Conservation (phyloP, 2,888 invertebrate species). For the Drosophila meridiana region DNA sequence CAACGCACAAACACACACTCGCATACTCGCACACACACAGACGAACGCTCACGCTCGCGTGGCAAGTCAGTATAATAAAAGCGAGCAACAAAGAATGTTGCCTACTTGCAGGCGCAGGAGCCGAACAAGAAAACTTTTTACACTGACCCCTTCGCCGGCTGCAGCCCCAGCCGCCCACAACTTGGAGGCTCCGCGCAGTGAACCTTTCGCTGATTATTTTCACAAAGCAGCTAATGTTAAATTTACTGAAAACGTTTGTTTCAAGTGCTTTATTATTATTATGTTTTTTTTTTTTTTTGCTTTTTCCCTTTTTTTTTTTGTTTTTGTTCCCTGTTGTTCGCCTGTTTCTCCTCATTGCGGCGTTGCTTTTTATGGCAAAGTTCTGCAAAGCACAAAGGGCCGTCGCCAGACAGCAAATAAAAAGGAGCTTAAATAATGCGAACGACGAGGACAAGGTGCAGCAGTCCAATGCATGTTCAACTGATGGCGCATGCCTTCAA, state of each 20-base stretch:
- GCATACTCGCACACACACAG: not conserved
- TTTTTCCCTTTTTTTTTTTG: not conserved
- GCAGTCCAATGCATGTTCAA: conserved; percentile 60
- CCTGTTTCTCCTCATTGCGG: conserved; percentile 44
- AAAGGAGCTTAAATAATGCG: conserved; percentile 38
- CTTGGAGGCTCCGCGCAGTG: conserved; percentile 17
- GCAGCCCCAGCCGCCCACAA: not conserved
- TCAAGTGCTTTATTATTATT: conserved; percentile 81
- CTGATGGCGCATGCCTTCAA: conserved; percentile 52
- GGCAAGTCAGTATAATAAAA: conserved; percentile 59
- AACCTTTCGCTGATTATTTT: conserved; percentile 70
- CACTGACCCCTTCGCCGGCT: conserved; percentile 15
- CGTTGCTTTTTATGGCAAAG: conserved; percentile 57
- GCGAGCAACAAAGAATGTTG: conserved; percentile 73
- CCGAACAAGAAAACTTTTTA: conserved; percentile 63
- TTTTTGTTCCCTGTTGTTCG: conserved; percentile 1
- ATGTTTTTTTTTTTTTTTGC: conserved; percentile 9
- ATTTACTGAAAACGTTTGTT: conserved; percentile 81
- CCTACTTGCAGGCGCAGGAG: conserved; percentile 70
- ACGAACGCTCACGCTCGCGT: conserved; percentile 35
- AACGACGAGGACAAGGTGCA: conserved; percentile 12
- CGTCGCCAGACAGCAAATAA: conserved; percentile 55
- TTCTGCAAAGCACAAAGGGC: conserved; percentile 42
- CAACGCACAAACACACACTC: conserved; percentile 35
- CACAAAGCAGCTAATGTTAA: conserved; percentile 79